These are phyloP conservation scores for Helostoma temminkii DNA, from an alignment of 2,797 vertebrate species.

Conservation along the genomic window DNA sequence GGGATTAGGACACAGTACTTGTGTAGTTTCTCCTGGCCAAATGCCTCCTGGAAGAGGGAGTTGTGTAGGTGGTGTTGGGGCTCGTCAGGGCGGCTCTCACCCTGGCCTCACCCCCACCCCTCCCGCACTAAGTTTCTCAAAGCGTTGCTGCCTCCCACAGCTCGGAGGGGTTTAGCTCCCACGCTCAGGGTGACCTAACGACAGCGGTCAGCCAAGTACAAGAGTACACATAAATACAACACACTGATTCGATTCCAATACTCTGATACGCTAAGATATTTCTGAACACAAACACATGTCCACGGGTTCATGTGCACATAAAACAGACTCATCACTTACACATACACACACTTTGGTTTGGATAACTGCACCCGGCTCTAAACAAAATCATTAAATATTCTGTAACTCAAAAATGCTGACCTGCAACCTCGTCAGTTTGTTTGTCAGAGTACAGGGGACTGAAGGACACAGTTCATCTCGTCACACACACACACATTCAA, in stretches of 20 bases:
- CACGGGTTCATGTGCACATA: not conserved
- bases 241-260: conserved; percentile 7
- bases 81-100: conserved; percentile 6
- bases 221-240: conserved; percentile 1
- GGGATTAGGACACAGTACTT: not conserved
- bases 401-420: conserved; percentile 7
- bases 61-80: conserved; percentile 1
- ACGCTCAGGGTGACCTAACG: conserved; percentile 57
- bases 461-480: conserved; percentile 6
- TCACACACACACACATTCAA: conserved; percentile 12
- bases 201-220: conserved; percentile 20
- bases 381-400: conserved; percentile 14
- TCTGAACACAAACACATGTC: conserved; percentile 44
- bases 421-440: conserved; percentile 22
- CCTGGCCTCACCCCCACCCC: no score
- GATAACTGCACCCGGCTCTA: not conserved
- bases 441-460: not conserved
- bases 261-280: conserved; percentile 18
- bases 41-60: conserved; percentile 43
- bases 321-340: conserved; percentile 12
- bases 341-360: conserved; percentile 27
- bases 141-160: conserved; percentile 17
- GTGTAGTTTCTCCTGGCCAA: not conserved
- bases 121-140: conserved; percentile 14
- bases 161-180: conserved; percentile 41